Evolutionary conservation across 2,113 vertebrate species (phyloP).

Genomic region (Sardina pilchardus): DNA sequence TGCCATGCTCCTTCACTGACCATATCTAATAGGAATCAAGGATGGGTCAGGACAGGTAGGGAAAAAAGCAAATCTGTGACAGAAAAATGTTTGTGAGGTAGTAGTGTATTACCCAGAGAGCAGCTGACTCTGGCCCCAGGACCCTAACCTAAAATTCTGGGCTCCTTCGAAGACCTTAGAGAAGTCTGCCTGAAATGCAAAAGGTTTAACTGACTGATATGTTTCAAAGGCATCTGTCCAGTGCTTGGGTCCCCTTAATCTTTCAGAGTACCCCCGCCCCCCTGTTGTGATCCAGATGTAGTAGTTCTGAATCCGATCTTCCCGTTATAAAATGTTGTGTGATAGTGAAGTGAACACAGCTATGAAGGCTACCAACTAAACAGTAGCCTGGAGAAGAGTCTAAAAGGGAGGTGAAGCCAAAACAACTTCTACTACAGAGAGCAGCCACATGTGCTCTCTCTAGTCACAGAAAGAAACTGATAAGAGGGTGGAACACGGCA

Average conservation of each 20-base stretch:
- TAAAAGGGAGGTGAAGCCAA: background rate
- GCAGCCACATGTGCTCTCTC: background rate
- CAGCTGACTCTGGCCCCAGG: background rate
- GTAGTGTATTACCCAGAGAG: background rate
- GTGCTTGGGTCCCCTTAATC: background rate
- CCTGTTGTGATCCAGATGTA: background rate
- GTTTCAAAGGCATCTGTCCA: background rate
- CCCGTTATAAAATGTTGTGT: background rate
- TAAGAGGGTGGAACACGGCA: background rate
- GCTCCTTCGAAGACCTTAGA: background rate
- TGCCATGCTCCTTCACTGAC: background rate
- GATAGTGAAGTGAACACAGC: too few species aligned
- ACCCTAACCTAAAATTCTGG: background rate
- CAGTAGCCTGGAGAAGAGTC: background rate
- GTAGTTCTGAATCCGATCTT: background rate
- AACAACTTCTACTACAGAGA: background rate
- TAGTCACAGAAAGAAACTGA: background rate
- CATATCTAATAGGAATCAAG: constrained; percentile 3
- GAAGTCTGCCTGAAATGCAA: background rate
- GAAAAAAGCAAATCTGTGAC: background rate
- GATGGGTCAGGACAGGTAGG: background rate
- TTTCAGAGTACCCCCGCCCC: background rate
- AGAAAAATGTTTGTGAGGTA: background rate
- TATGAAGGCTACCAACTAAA: too few species aligned
- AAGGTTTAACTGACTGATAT: background rate